Percentiles rank a stretch among this genome's conserved stretches.
phyloP scores from a whole-genome alignment of 2,888 invertebrate genomes.

The Baccha elongata region DNA sequence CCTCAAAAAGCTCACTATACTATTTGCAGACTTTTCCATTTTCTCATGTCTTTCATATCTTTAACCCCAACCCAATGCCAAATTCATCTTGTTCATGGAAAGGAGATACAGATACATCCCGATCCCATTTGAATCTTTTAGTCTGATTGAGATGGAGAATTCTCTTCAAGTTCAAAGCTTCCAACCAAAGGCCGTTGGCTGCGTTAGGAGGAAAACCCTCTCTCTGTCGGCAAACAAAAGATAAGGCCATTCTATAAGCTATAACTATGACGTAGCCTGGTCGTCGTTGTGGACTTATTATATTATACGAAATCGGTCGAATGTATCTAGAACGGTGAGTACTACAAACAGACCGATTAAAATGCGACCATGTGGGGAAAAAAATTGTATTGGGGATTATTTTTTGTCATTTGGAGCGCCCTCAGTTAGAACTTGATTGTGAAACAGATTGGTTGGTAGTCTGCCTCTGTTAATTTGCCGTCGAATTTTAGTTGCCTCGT shows the following conservation, averaged over 20 bases:
- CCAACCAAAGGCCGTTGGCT: slow-evolving; percentile 35
- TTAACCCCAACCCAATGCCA: slow-evolving; percentile 7
- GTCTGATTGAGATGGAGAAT: slow-evolving; percentile 23
- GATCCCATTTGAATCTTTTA: slow-evolving; percentile 29
- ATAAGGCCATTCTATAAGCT: slow-evolving; percentile 60
- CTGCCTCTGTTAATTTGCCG: slow-evolving; percentile 18
- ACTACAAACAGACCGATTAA: slow-evolving; percentile 59
- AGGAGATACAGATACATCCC: neutral
- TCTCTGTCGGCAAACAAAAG: slow-evolving; percentile 67
- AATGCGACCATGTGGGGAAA: slow-evolving; percentile 68
- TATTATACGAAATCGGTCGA: slow-evolving; percentile 48
- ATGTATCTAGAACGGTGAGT: slow-evolving; percentile 51
- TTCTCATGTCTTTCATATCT: neutral
- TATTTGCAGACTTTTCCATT: slow-evolving; percentile 39
- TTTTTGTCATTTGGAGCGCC: slow-evolving; percentile 71
- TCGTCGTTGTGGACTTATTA: slow-evolving; percentile 32
- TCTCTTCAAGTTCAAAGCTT: slow-evolving; percentile 73
- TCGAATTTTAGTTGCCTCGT: slow-evolving; percentile 28
- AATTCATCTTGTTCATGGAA: slow-evolving; percentile 28
- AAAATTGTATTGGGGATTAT: slow-evolving; percentile 57
- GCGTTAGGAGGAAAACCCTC: slow-evolving; percentile 50
- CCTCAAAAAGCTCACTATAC: neutral
- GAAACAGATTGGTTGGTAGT: slow-evolving; percentile 78
- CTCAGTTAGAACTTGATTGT: slow-evolving; percentile 80
- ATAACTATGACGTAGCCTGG: slow-evolving; percentile 48